These are phyloP conservation scores for Nasonia vitripennis DNA, from an alignment of 1,140 invertebrate genomes.

Conservation along the genomic window DNA sequence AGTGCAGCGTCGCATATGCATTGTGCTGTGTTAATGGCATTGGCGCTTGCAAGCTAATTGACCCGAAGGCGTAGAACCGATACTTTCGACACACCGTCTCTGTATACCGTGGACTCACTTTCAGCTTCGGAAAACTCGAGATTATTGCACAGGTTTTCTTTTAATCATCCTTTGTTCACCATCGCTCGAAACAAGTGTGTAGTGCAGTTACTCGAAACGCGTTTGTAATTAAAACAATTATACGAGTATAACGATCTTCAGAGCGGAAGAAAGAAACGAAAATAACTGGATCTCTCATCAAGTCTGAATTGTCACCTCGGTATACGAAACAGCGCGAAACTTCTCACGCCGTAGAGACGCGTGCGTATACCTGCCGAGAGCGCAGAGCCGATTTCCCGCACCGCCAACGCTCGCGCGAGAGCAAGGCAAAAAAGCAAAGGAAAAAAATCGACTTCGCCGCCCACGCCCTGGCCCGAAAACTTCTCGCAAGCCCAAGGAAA, in stretches of 20 bases:
- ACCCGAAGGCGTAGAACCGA: constrained; percentile 43
- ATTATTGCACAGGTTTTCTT: too few species aligned
- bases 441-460: not conserved
- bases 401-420: not conserved
- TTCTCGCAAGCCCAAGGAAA: not conserved
- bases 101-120: not conserved
- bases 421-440: not conserved
- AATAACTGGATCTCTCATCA: too few species aligned
- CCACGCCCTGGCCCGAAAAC: not conserved
- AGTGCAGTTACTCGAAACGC: too few species aligned
- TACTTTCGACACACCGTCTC: not conserved
- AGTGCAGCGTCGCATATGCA: not conserved
- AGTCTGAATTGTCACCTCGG: too few species aligned
- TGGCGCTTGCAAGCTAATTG: constrained; percentile 49
- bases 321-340: too few species aligned
- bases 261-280: too few species aligned
- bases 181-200: too few species aligned
- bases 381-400: constrained; percentile 1
- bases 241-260: too few species aligned
- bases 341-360: too few species aligned
- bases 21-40: constrained; percentile 27
- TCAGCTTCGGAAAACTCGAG: too few species aligned
- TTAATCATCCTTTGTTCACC: too few species aligned
- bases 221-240: too few species aligned
- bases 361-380: not conserved